A percentile compares a stretch with the other conserved stretches of the same genome.
These are phyloP conservation scores for Phytoseiulus persimilis DNA, from an alignment of 2,888 invertebrate genomes.

Conservation along the genomic window DNA sequence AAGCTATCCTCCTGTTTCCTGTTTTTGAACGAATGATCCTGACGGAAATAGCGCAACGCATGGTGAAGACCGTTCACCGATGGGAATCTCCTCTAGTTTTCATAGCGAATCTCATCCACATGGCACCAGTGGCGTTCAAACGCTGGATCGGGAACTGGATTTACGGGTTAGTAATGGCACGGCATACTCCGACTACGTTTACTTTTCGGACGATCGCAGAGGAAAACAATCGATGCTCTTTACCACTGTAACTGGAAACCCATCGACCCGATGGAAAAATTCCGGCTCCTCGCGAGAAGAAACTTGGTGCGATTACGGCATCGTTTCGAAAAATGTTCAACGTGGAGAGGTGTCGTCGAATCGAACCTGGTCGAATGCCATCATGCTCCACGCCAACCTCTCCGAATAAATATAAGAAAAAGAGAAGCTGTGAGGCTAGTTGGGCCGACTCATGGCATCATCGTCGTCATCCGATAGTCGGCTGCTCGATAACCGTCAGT, in stretches of 20 bases:
- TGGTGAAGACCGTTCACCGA: slow-evolving; percentile 48
- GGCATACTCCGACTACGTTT: background rate
- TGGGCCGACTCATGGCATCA: too few relatives aligned
- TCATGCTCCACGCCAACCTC: too few relatives aligned
- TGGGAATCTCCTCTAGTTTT: slow-evolving; percentile 21
- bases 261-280: too few relatives aligned
- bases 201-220: background rate
- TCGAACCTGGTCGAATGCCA: too few relatives aligned
- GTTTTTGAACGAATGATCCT: slow-evolving; percentile 73
- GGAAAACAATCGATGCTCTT: background rate
- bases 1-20: slow-evolving; percentile 67
- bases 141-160: slow-evolving; percentile 18
- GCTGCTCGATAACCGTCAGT: background rate
- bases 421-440: too few relatives aligned
- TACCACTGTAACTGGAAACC: background rate
- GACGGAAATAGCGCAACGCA: slow-evolving; percentile 63
- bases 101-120: slow-evolving; percentile 9
- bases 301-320: too few relatives aligned
- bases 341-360: too few relatives aligned
- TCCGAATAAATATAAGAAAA: too few relatives aligned
- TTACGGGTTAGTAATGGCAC: background rate
- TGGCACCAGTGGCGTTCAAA: slow-evolving; percentile 21
- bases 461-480: too few relatives aligned
- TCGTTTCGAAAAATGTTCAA: too few relatives aligned
- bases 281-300: too few relatives aligned